phyloP scores from a whole-genome alignment of 1,140 invertebrate species.

The Marisa cornuarietis region DNA sequence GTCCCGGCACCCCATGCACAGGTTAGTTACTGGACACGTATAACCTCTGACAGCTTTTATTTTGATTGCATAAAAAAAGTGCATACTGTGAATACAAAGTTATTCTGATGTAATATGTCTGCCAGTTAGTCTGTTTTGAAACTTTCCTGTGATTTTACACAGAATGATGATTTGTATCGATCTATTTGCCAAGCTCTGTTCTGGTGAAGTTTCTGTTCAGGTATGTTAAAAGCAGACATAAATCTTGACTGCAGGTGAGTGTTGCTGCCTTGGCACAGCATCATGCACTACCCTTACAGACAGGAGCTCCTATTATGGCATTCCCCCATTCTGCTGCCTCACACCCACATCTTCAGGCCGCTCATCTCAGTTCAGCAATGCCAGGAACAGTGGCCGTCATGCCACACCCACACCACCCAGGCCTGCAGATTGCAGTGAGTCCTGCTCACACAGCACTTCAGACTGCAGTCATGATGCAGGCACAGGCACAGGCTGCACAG shows the following conservation, averaged over 20 bases:
- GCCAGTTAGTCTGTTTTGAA: no score
- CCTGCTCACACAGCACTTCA: conserved; percentile 25
- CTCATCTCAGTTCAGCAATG: conserved; percentile 25
- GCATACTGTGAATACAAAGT: no score
- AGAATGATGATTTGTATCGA: no score
- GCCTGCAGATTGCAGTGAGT: conserved; percentile 36
- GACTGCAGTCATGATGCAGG: conserved; percentile 22
- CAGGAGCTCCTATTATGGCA: conserved; percentile 18
- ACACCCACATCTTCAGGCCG: conserved; percentile 21
- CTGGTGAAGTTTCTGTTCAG: no score
- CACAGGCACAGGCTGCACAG: conserved; percentile 32
- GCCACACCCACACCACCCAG: conserved; percentile 25
- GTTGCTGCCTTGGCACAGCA: neutral
- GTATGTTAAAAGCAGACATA: no score
- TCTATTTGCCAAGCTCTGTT: no score
- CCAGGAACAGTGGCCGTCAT: conserved; percentile 23
- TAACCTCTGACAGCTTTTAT: no score
- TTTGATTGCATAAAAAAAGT: no score
- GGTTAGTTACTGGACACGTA: neutral
- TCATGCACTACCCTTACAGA: conserved; percentile 20
- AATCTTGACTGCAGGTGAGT: conserved; percentile 5
- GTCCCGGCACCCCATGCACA: conserved; percentile 17
- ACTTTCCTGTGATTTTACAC: no score
- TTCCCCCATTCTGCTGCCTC: conserved; percentile 21
- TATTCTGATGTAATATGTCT: no score